Evolutionary conservation across 2,113 vertebrate species (phyloP).

Genomic region (Hydrolagus affinis): DNA sequence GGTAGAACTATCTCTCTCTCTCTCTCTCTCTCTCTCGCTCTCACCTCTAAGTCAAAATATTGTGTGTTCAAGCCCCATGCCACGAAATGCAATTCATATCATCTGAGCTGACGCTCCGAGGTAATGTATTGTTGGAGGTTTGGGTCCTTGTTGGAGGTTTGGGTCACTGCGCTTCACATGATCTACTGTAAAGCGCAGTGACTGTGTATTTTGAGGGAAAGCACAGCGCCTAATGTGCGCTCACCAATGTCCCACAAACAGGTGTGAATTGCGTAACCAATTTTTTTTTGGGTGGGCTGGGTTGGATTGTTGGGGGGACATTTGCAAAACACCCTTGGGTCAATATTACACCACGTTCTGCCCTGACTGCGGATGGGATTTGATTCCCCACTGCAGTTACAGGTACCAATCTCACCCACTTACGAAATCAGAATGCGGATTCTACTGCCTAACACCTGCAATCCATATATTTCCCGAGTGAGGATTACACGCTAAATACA

Average conservation of each 20-base stretch:
- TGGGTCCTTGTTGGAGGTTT: too few relatives aligned
- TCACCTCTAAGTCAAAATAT: too few relatives aligned
- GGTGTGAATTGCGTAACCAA: background rate
- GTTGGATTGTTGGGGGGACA: background rate
- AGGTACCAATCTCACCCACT: background rate
- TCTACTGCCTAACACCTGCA: background rate
- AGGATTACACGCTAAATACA: background rate
- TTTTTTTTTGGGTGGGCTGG: background rate
- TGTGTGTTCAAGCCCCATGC: too few relatives aligned
- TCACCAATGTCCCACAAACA: background rate
- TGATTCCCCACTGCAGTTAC: background rate
- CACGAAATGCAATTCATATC: too few relatives aligned
- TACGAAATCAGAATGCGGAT: background rate
- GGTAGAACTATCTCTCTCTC: too few relatives aligned
- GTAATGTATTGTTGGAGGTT: too few relatives aligned
- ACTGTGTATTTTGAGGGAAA: background rate
- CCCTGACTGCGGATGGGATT: background rate
- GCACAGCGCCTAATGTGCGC: background rate
- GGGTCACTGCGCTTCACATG: too few relatives aligned
- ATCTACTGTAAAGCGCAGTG: background rate
- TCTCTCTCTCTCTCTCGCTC: too few relatives aligned
- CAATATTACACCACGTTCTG: background rate
- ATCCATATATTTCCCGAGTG: constrained; percentile 12
- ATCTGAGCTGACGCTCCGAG: too few relatives aligned
- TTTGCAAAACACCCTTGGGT: background rate